Base-by-base conservation (phyloP, 2,113 vertebrate species). In the Lota lota region DNA sequence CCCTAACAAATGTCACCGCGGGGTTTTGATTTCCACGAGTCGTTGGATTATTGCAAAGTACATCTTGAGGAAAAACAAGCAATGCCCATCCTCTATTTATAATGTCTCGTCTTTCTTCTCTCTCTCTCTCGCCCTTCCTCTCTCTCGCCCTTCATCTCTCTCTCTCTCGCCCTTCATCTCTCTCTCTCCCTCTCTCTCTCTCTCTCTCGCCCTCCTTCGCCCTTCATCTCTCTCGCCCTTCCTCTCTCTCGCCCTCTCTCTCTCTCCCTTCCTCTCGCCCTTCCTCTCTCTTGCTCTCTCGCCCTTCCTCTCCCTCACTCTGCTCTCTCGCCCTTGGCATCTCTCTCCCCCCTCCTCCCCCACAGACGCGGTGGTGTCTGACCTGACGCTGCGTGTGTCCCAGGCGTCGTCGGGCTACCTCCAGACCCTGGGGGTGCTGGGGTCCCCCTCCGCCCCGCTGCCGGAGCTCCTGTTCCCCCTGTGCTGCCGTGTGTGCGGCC, bases 391-490 rank as follows among this genome's bases (percentile, higher is more conserved):
- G 67, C 87, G 90, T 0, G 79, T 92, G 70, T 77, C 83, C 58
- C 83, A 83, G 82, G 83, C 83, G 70, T 76, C 83, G 70, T 76
- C 84, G 0, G 68, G 73, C 0, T 87, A 76, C 75, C 81, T 86
- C 17, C 84, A 82, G 73, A 78, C 82, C 0, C 0, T 83, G 18
- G 87, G 83, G 22, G 87, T 66, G 10, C 74, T 87, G 0, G 83
- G 80, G 66, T 78, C 88, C 4, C 68, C 75, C 50, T 73, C 82
- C 0, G 77, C 63, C 28, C 79, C 94, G 0, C 92, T 96, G 51
- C 95, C 96, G 0, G 95, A 95, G 64, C 92, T 95, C 79, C 93
- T 95, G 57, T 97, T 96, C 80, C 95, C 95, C 19, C 96, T 95
- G 85, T 95, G 94, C 0, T 99, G 97, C 88, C 92, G 89, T 28